These are phyloP conservation scores for Brachionus plicatilis DNA, from an alignment of 1,140 invertebrate species.

Conservation along the genomic window DNA sequence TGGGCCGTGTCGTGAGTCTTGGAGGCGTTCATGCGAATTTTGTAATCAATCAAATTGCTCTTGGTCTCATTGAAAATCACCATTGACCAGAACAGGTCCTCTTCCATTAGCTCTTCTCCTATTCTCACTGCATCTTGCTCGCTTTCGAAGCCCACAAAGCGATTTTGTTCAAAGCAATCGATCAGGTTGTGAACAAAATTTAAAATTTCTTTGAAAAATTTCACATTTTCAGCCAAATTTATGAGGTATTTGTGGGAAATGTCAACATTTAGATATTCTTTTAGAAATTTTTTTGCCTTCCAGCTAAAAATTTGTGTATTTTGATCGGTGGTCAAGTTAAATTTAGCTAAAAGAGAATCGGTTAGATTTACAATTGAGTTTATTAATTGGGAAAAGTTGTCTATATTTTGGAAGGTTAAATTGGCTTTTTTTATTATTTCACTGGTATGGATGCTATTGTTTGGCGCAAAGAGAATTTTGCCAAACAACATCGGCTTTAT, in stretches of 20 bases:
- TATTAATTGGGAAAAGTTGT: background rate
- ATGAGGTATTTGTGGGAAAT: background rate
- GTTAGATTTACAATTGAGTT: background rate
- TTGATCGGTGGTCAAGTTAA: background rate
- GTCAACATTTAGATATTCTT: background rate
- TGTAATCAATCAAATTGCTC: background rate
- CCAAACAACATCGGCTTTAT: conserved; percentile 59
- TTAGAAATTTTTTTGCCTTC: background rate
- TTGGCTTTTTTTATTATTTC: conserved; percentile 43
- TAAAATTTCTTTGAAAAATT: conserved; percentile 12
- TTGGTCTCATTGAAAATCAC: background rate
- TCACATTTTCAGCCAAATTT: background rate
- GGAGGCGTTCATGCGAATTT: conserved; percentile 18
- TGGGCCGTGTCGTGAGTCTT: background rate
- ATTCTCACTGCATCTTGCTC: background rate
- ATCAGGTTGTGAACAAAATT: background rate
- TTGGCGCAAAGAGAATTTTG: conserved; percentile 58
- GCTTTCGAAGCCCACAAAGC: background rate
- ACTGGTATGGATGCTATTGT: conserved; percentile 48
- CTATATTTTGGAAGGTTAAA: conserved; percentile 44
- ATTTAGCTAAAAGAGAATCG: background rate
- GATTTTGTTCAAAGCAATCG: conserved; percentile 2
- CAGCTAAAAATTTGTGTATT: background rate
- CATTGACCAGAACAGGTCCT: conserved; percentile 14
- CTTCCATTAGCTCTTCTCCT: background rate